Conservation (phyloP, 2,797 vertebrate species). For the Oryzias sinensis region DNA sequence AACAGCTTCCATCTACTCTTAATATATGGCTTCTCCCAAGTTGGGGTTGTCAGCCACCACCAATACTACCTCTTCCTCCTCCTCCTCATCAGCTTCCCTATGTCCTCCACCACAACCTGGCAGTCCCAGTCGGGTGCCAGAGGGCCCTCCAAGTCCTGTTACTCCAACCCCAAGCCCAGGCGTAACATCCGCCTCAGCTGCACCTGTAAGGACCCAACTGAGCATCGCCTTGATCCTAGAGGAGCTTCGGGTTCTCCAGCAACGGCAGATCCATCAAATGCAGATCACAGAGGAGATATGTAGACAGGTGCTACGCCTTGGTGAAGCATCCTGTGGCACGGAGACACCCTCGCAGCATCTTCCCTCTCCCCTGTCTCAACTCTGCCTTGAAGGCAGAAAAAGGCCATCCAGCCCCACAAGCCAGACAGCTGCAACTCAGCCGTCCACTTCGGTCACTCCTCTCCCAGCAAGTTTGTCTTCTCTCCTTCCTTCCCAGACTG, state of each 20-base stretch:
- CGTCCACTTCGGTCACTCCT: slow-evolving; percentile 70
- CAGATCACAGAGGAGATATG: slow-evolving; percentile 94
- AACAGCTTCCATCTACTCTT: slow-evolving; percentile 36
- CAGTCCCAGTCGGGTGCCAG: slow-evolving; percentile 83
- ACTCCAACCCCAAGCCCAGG: slow-evolving; percentile 76
- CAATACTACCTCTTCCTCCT: slow-evolving; percentile 75
- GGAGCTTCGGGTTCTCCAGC: slow-evolving; percentile 87
- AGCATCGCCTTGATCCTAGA: slow-evolving; percentile 90
- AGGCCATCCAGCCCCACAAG: slow-evolving; percentile 55
- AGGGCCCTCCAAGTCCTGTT: slow-evolving; percentile 81
- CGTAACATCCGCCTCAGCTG: slow-evolving; percentile 71
- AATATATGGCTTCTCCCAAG: slow-evolving; percentile 81
- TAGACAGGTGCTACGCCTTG: slow-evolving; percentile 86
- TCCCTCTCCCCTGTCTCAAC: slow-evolving; percentile 72
- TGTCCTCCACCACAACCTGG: slow-evolving; percentile 81
- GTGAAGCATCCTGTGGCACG: slow-evolving; percentile 72
- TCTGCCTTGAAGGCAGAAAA: slow-evolving; percentile 80
- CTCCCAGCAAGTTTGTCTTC: slow-evolving; percentile 80
- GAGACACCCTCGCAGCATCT: slow-evolving; percentile 72
- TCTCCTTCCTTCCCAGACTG: slow-evolving; percentile 70
- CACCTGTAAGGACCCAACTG: slow-evolving; percentile 75
- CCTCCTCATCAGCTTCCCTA: slow-evolving; percentile 75
- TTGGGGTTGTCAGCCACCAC: slow-evolving; percentile 79
- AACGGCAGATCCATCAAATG: slow-evolving; percentile 93
- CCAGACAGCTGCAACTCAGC: slow-evolving; percentile 41